These are phyloP conservation scores for Paracentrotus lividus DNA, from an alignment of 53 echinoderm and acorn worm species.

Conservation along the genomic window DNA sequence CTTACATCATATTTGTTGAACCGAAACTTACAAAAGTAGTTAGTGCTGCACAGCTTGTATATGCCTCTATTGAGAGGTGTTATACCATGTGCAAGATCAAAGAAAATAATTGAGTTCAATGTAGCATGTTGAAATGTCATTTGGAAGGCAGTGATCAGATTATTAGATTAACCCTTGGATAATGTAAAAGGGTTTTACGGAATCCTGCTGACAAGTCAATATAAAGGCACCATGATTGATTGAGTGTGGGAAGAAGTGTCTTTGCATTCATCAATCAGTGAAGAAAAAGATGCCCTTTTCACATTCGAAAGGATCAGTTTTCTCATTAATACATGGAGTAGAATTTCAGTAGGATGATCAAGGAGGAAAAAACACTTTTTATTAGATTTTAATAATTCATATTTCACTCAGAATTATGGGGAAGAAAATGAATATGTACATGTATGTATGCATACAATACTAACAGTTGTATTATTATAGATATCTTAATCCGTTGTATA, in stretches of 20 bases:
- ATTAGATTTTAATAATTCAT: no score
- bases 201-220: conserved; percentile 50
- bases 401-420: no score
- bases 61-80: background rate
- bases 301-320: background rate
- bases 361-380: no score
- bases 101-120: background rate
- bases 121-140: conserved; percentile 45
- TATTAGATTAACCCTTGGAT: conserved; percentile 26
- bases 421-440: no score
- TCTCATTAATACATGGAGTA: no score
- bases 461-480: no score
- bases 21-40: background rate
- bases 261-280: background rate
- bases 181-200: background rate
- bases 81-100: background rate
- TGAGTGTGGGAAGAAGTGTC: conserved; percentile 30
- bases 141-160: conserved; percentile 9
- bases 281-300: background rate
- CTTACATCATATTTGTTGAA: background rate
- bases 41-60: background rate
- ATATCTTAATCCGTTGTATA: no score
- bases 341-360: background rate
- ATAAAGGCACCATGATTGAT: conserved; percentile 30
- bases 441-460: no score